Evolutionary conservation across 1,140 invertebrate species (phyloP).

Genomic region (Armadillidium nasatum): DNA sequence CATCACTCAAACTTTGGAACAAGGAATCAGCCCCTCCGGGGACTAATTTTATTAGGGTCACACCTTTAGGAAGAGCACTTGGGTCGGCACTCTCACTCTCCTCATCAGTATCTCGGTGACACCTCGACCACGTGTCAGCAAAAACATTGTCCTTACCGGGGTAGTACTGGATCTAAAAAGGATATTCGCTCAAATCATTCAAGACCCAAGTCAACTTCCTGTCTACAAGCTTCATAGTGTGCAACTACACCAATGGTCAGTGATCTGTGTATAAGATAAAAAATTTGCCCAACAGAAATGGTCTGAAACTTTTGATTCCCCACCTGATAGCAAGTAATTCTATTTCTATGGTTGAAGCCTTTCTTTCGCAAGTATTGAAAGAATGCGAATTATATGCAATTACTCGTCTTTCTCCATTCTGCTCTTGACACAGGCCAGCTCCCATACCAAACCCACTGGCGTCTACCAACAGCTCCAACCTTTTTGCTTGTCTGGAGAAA

Average conservation of each 20-base stretch:
- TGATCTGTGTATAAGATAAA: conserved; percentile 15
- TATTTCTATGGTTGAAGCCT: too few species aligned
- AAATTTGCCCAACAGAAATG: not conserved
- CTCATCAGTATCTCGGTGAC: not conserved
- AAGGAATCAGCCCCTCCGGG: not conserved
- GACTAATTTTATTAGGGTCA: not conserved
- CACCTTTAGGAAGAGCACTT: too few species aligned
- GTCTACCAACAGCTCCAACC: too few species aligned
- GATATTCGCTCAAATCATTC: not conserved
- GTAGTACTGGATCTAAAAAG: not conserved
- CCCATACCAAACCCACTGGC: not conserved
- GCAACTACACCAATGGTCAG: not conserved
- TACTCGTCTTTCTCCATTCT: not conserved
- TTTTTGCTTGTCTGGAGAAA: too few species aligned
- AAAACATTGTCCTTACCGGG: not conserved
- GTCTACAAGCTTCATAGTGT: not conserved
- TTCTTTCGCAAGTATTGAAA: not conserved
- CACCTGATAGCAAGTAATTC: too few species aligned
- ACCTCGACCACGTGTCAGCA: not conserved
- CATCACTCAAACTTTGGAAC: not conserved
- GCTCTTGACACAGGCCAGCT: not conserved
- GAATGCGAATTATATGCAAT: conserved; percentile 5
- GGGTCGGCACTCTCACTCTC: too few species aligned
- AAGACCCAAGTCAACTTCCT: not conserved
- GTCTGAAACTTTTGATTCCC: conserved; percentile 14